Evolutionary conservation across 2,888 invertebrate species (phyloP), one percentile per base, ranked within the genome.

Genomic region (Apomyelois bistriatella): DNA sequence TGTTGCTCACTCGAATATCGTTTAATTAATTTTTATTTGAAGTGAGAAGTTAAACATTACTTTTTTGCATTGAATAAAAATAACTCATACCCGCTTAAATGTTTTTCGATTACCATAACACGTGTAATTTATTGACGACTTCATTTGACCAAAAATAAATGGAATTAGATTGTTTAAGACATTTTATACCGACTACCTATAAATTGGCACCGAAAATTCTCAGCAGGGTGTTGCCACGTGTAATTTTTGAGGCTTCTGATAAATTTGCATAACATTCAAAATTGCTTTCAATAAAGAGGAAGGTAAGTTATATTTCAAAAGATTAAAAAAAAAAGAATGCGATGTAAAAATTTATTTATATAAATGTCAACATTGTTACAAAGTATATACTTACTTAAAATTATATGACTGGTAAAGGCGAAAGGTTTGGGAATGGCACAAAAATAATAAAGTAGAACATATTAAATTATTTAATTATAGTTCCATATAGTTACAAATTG

Each of bases 151-250:
- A 46, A 46, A n/a, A 46, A 55, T 50, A 54, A 59, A 60, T 62
- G 61, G 57, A 59, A 64, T 63, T 57, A 56, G 57, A 56, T 40
- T 58, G 53, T 16, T 43, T 54, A 36, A 40, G 42, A 53, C 54
- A 52, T 55, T 60, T 53, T 55, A 53, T 41, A 28, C 38, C 32
- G 47, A 43, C 54, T 48, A 58, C 62, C 68, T 74, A 75, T 74
- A 76, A 68, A 74, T 69, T 64, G 59, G 63, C 66, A 65, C 58
- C 47, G 58, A 55, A 64, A 28, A 60, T 52, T 60, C 78, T 56
- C 79, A 76, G 78, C 77, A 54, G 73, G 79, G 61, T 57, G 63
- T 65, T 66, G n/a, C n/a, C n/a, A 63, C 66, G 68, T 58, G 64
- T 62, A 70, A 73, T 72, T 74, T 76, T 74, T 58, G 65, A 65